These are phyloP conservation scores for Shargacucullia verbasci DNA, from an alignment of 2,888 invertebrate species.

Conservation along the genomic window DNA sequence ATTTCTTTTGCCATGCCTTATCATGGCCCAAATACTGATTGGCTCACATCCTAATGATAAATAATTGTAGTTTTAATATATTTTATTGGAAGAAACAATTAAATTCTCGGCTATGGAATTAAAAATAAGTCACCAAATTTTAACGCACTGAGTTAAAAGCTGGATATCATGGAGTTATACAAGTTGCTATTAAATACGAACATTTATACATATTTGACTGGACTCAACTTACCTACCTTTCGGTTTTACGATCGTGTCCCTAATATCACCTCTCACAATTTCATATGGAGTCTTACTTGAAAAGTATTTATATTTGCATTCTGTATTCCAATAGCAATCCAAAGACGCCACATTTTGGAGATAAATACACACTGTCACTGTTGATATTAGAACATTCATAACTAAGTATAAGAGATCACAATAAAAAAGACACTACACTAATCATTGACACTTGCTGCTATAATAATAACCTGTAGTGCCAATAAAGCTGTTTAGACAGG, in stretches of 20 bases:
- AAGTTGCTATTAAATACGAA: background rate
- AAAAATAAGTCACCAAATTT: too few species aligned
- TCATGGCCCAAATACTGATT: conserved; percentile 71
- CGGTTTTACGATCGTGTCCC: conserved; percentile 63
- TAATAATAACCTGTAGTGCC: too few species aligned
- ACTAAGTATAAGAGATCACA: too few species aligned
- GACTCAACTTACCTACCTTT: conserved; percentile 11
- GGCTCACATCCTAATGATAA: conserved; percentile 63
- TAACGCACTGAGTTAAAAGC: too few species aligned
- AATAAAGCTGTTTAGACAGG: too few species aligned
- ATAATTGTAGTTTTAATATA: background rate
- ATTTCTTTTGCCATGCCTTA: conserved; percentile 68
- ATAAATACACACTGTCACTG: conserved; percentile 18
- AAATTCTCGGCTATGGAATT: too few species aligned
- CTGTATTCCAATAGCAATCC: conserved; percentile 75
- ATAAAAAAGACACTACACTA: too few species aligned
- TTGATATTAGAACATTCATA: conserved; percentile 19
- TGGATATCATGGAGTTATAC: too few species aligned
- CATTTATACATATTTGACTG: background rate
- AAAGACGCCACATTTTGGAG: conserved; percentile 35
- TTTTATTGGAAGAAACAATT: too few species aligned
- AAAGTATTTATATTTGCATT: conserved; percentile 74
- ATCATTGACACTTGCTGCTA: too few species aligned
- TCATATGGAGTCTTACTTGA: conserved; percentile 75
- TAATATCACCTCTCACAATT: conserved; percentile 74